Percentiles rank a stretch among this genome's conserved stretches.
These are phyloP conservation scores for Idaea aversata DNA, from an alignment of 2,888 invertebrate genomes.

Conservation along the genomic window DNA sequence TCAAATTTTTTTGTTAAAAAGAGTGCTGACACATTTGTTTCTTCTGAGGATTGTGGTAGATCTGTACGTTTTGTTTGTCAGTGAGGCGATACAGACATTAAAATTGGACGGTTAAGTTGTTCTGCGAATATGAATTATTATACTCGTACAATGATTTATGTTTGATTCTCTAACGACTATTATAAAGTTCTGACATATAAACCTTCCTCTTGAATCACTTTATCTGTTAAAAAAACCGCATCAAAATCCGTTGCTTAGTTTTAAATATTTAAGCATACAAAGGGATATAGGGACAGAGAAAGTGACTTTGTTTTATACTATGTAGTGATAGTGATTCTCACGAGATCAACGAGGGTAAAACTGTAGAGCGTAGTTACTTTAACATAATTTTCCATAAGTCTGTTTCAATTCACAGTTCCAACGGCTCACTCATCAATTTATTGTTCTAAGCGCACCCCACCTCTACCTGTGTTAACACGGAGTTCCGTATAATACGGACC, in stretches of 20 bases:
- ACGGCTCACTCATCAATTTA: background rate
- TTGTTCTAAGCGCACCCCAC: background rate
- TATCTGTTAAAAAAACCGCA: too few relatives aligned
- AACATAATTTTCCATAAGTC: background rate
- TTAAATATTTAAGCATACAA: too few relatives aligned
- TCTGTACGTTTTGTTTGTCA: slow-evolving; percentile 36
- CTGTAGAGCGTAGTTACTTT: too few relatives aligned
- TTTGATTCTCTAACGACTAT: too few relatives aligned
- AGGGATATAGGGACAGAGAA: too few relatives aligned
- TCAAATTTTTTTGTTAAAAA: slow-evolving; percentile 40
- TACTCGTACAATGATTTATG: too few relatives aligned
- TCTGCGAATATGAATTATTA: slow-evolving; percentile 12
- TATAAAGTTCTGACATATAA: too few relatives aligned
- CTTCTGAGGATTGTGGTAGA: slow-evolving; percentile 29
- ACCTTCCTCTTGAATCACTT: too few relatives aligned
- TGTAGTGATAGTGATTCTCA: too few relatives aligned
- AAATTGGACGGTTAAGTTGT: slow-evolving; percentile 5
- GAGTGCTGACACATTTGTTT: slow-evolving; percentile 55
- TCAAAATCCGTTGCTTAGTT: too few relatives aligned
- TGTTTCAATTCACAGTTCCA: background rate
- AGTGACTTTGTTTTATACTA: too few relatives aligned
- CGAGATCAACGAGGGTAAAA: too few relatives aligned
- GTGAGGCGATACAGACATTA: slow-evolving; percentile 29
- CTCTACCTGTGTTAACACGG: slow-evolving; percentile 2
- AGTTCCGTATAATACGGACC: background rate